Conservation (phyloP, 1,140 invertebrate species). For the Drosophila nebulosa region DNA sequence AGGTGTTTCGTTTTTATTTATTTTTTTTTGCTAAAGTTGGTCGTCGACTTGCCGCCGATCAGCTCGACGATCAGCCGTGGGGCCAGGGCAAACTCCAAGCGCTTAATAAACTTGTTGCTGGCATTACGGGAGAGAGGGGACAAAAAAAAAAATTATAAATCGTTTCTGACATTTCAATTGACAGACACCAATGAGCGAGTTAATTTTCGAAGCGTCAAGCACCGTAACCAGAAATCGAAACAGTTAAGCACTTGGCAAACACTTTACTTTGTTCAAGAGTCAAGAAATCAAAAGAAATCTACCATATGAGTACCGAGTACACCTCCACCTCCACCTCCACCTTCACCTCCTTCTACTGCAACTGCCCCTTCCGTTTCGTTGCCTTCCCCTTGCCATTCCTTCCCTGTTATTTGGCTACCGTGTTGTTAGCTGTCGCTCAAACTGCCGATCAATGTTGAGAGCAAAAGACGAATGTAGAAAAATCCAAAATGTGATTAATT, state of each 20-base stretch:
- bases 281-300: conserved; percentile 24
- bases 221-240: conserved; percentile 15
- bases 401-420: conserved; percentile 41
- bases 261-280: conserved; percentile 46
- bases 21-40: conserved; percentile 62
- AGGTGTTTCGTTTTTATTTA: too few species aligned
- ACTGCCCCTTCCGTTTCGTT: neutral
- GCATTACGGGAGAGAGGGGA: conserved; percentile 20
- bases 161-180: conserved; percentile 80
- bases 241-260: conserved; percentile 30
- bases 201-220: conserved; percentile 64
- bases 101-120: conserved; percentile 75
- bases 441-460: conserved; percentile 55
- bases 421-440: conserved; percentile 77
- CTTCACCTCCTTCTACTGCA: neutral
- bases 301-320: neutral
- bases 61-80: neutral
- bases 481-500: conserved; percentile 80
- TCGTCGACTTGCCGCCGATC: conserved; percentile 8
- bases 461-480: conserved; percentile 19
- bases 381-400: neutral
- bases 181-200: conserved; percentile 79
- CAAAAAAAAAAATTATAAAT: conserved; percentile 67
- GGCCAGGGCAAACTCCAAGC: conserved; percentile 27
- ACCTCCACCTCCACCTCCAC: neutral